Evolutionary conservation across 1,140 invertebrate genomes (phyloP).

Genomic region (Teleogryllus occipitalis): DNA sequence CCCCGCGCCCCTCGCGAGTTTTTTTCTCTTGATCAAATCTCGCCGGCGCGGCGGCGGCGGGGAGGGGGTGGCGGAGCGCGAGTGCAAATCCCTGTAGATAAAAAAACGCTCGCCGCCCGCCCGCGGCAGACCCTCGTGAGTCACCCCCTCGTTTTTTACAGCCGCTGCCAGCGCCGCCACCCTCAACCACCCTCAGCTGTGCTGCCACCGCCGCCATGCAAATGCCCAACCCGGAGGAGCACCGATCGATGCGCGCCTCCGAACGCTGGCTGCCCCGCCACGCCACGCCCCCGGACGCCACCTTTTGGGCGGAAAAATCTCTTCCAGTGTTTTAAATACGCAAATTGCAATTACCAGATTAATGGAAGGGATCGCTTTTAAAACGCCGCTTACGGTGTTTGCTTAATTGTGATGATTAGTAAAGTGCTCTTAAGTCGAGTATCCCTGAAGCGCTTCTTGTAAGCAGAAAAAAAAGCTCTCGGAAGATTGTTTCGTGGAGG

Average conservation of each 20-base stretch:
- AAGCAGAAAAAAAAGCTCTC: no score
- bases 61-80: constrained; percentile 8
- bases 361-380: background rate
- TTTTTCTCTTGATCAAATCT: constrained; percentile 24
- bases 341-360: background rate
- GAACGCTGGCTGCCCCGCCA: no score
- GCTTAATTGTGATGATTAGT: constrained; percentile 1
- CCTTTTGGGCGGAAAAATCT: background rate
- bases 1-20: background rate
- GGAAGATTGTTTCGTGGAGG: no score
- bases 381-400: background rate
- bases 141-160: constrained; percentile 9
- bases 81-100: constrained; percentile 23
- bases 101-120: constrained; percentile 18
- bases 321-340: background rate
- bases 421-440: background rate
- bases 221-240: constrained; percentile 25
- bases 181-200: constrained; percentile 28
- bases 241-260: no score
- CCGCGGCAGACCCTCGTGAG: constrained; percentile 25
- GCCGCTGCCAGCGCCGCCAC: background rate
- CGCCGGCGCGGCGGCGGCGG: constrained; percentile 12
- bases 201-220: constrained; percentile 35
- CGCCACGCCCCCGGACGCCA: background rate
- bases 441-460: background rate